These are phyloP conservation scores for Lepidochitona cinerea DNA, from an alignment of 2,888 invertebrate species.

Conservation along the genomic window DNA sequence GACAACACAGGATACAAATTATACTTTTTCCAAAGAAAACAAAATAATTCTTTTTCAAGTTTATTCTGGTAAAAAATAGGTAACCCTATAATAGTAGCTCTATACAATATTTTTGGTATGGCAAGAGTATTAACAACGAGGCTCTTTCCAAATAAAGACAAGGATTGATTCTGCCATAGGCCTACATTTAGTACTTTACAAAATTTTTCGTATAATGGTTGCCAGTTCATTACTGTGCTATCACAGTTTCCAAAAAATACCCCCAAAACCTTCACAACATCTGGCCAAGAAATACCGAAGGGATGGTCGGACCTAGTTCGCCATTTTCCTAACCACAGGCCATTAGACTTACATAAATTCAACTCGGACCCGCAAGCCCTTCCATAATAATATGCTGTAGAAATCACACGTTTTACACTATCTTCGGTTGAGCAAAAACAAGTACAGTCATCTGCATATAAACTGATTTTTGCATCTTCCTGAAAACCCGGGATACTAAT, in stretches of 20 bases:
- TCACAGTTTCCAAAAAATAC: background rate
- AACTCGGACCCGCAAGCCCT: no score
- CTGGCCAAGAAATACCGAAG: constrained; percentile 2
- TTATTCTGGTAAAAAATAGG: background rate
- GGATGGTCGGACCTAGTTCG: background rate
- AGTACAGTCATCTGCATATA: constrained; percentile 14
- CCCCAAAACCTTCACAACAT: background rate
- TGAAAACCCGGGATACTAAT: background rate
- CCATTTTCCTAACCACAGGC: constrained; percentile 3
- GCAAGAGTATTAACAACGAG: background rate
- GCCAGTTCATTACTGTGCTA: background rate
- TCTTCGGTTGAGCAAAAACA: background rate
- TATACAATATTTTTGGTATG: background rate
- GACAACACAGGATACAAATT: background rate
- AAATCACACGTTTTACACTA: background rate
- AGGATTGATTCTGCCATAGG: background rate
- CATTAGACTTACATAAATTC: no score
- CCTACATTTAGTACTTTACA: background rate
- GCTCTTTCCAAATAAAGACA: background rate
- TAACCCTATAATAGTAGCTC: background rate
- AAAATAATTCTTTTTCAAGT: background rate
- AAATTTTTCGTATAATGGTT: background rate
- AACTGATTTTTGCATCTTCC: background rate
- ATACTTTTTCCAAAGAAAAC: background rate
- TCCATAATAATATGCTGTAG: no score